Evolutionary conservation across 2,888 invertebrate species (phyloP).

Genomic region (Dysmachus trigonus): DNA sequence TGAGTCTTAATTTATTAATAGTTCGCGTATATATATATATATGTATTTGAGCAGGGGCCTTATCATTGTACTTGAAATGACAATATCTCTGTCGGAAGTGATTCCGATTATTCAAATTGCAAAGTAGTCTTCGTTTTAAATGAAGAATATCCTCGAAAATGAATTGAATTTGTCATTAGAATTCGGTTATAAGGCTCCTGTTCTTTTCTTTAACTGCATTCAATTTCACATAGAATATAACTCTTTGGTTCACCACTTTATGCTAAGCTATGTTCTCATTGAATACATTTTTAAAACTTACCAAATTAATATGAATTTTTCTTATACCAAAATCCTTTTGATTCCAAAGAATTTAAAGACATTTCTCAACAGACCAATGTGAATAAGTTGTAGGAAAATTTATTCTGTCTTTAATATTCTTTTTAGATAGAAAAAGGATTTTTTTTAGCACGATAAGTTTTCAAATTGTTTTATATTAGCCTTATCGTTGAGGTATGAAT

Average conservation of each 20-base stretch:
- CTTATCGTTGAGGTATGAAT: too few species aligned
- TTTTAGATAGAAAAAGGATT: too few species aligned
- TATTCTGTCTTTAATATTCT: too few species aligned
- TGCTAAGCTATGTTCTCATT: neutral
- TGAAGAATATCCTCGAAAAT: neutral
- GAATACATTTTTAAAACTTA: neutral
- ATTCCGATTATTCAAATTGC: neutral
- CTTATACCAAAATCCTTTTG: neutral
- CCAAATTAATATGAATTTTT: neutral
- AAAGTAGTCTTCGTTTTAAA: neutral
- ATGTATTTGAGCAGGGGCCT: neutral
- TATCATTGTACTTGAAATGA: neutral
- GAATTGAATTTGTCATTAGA: neutral
- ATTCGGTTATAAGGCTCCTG: neutral
- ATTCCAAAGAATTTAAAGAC: too few species aligned
- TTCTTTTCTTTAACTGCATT: neutral
- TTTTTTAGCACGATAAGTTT: too few species aligned
- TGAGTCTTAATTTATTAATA: conserved; percentile 67
- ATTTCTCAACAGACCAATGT: too few species aligned
- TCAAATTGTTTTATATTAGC: too few species aligned
- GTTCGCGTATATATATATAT: neutral
- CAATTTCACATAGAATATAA: neutral
- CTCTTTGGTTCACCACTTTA: neutral
- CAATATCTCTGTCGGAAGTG: neutral
- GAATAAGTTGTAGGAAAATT: too few species aligned